Evolutionary conservation across 2,888 invertebrate genomes (phyloP), one percentile per base, ranked within the genome.

Genomic region (Palloptera scutellata): DNA sequence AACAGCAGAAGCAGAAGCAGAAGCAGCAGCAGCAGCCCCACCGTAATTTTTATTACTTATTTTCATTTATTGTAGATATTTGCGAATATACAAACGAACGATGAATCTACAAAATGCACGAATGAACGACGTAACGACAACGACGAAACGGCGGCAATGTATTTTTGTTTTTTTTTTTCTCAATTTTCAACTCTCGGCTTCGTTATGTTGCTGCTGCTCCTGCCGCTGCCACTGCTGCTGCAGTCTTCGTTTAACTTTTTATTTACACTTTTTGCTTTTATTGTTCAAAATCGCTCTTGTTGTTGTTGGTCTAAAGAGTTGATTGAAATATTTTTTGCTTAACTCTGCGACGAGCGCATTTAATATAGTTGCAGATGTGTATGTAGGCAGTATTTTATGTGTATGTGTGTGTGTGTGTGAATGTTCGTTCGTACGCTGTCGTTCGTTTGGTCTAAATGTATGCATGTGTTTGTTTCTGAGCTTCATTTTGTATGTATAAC

Each of bases 141-240:
- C 70, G 75, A 74, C 63, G 74, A 70, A 78, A 77, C 75, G 80
- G 78, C 79, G 80, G 79, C 76, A 79, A 79, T 78, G 77, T 77
- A 79, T 77, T 78, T 74, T 78, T 70, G 79, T 80, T 79, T 79
- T 79, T 80, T 79, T 79, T 78, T 74, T 78, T 79, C 76, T 73
- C 79, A 78, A 79, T 79, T 80, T 79, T 76, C n/a, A n/a, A n/a
- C n/a, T 76, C 78, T 76, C 80, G 75, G 74, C 78, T 76, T 78
- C 77, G 73, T 73, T 68, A 17, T 10, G 42, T 12, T 42, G 13
- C 11, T 66, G 42, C 58, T 64, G 75, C 70, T 70, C 68, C 68
- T 66, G 13, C 13, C 17, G 45, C 64, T 48, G 68, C 62, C 20
- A 61, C 60, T 59, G 72, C 59, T 53, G 51, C 61, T 41, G 70